These are phyloP conservation scores for Pinna nobilis DNA, from an alignment of 1,140 invertebrate genomes.

Conservation along the genomic window DNA sequence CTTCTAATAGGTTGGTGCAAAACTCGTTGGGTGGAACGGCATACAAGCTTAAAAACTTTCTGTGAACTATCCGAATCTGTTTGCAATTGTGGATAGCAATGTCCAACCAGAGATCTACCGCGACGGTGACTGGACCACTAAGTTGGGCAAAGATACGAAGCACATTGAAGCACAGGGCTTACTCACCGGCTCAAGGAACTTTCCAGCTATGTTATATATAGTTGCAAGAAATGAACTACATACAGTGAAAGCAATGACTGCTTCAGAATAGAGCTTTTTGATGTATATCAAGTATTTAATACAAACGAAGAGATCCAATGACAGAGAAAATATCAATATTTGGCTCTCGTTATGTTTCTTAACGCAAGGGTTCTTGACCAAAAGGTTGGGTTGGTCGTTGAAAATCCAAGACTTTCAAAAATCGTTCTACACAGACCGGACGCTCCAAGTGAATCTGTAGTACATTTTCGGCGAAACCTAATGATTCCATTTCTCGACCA, in stretches of 20 bases:
- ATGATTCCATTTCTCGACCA: slow-evolving; percentile 15
- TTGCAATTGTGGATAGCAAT: not conserved
- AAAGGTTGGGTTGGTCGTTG: not conserved
- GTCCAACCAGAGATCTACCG: not conserved
- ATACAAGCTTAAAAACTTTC: slow-evolving; percentile 25
- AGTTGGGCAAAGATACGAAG: not conserved
- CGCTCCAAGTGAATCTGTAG: not conserved
- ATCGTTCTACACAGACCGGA: not conserved
- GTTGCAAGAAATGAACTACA: slow-evolving; percentile 5
- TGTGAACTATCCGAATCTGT: slow-evolving; percentile 1
- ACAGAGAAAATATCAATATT: not conserved
- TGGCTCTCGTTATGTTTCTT: too few relatives aligned
- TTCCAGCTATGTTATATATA: not conserved
- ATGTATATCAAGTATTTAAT: not conserved
- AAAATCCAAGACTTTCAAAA: not conserved
- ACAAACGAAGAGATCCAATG: not conserved
- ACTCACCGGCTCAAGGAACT: not conserved
- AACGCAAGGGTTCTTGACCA: not conserved
- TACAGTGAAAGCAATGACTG: not conserved
- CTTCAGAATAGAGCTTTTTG: slow-evolving; percentile 7
- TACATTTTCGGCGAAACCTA: not conserved
- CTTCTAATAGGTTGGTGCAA: slow-evolving; percentile 14
- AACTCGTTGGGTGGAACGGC: slow-evolving; percentile 32
- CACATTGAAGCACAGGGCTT: not conserved
- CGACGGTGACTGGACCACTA: not conserved